Base-by-base conservation (phyloP, 2,113 vertebrate species). In the Labeo catla region DNA sequence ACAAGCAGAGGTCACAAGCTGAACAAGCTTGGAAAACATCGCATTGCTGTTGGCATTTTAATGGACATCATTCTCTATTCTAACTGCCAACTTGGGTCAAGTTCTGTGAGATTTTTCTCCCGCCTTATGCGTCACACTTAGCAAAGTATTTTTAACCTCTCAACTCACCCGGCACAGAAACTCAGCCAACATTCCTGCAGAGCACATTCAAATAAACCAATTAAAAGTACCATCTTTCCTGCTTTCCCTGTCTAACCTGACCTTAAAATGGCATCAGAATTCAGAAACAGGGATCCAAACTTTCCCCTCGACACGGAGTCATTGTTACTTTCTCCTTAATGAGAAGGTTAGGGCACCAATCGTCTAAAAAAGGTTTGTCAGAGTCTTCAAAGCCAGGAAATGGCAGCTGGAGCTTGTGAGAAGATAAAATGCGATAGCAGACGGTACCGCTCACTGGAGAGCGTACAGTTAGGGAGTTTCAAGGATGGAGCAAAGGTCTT, bases 161-260 rank as follows among this genome's bases (percentile, higher is more conserved):
- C 52, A 74, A 34, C 23, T 73, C 77, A 79, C 39, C 66, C 77
- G 50, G 88, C 70, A 78, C 70, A 1, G 34, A 85, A 47, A 65
- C 47, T n/a, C 54, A 47, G 77, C 74, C 87, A 77, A 76, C 5
- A 81, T 54, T 86, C 54, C 57, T 77, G 70, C 76, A 63, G 63
- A 89, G 82, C 86, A 83, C 78, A 90, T 87, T 39, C 86, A 91
- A 91, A 89, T 87, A 80, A 91, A 86, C 82, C 87, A 90, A 83
- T 90, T 72, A 87, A 47, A 84, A 70, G 28, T 74, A 59, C 72
- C 61, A 15, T 63, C 36, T 79, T 59, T 43, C 68, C 66, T 47
- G 43, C 45, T 81, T 23, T 76, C 28, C 76, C 81, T 63, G 21
- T 23, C 50, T 73, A 28, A 76, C 47, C 52, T 63, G 61, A 79